Percentiles rank a stretch among this genome's conserved stretches.
These are phyloP conservation scores for Tigriopus californicus DNA, from an alignment of 2,888 invertebrate genomes.

Conservation along the genomic window DNA sequence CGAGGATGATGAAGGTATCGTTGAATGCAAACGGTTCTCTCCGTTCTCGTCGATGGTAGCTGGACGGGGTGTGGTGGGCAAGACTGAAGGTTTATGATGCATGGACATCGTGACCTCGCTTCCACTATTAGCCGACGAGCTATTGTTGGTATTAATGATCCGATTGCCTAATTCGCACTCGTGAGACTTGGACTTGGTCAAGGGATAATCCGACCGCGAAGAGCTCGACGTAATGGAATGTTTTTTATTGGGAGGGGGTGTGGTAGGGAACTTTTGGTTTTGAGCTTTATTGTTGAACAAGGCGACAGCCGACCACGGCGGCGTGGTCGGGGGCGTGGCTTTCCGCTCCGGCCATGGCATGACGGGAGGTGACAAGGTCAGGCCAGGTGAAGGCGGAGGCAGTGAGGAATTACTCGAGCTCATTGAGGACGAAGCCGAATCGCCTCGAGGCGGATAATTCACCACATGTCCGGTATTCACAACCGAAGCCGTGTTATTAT, in stretches of 20 bases:
- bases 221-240: constrained; percentile 38
- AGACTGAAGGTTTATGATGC: constrained; percentile 41
- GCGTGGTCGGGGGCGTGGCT: constrained; percentile 16
- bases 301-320: background rate
- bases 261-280: constrained; percentile 45
- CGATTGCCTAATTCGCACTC: constrained; percentile 62
- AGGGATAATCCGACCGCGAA: constrained; percentile 31
- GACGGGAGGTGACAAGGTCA: constrained; percentile 3
- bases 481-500: background rate
- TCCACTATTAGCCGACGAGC: constrained; percentile 17
- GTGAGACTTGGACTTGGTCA: constrained; percentile 77
- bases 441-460: background rate
- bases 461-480: background rate
- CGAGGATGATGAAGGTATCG: background rate
- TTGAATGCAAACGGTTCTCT: background rate
- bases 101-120: constrained; percentile 15
- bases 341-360: constrained; percentile 18
- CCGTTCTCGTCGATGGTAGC: background rate
- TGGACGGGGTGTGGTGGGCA: constrained; percentile 26
- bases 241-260: constrained; percentile 59
- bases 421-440: constrained; percentile 1
- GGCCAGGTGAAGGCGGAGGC: background rate
- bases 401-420: constrained; percentile 5
- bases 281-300: constrained; percentile 1
- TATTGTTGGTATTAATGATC: constrained; percentile 30